Evolutionary conservation across 2,888 invertebrate species (phyloP).

Genomic region (Trissolcus brochymenae): DNA sequence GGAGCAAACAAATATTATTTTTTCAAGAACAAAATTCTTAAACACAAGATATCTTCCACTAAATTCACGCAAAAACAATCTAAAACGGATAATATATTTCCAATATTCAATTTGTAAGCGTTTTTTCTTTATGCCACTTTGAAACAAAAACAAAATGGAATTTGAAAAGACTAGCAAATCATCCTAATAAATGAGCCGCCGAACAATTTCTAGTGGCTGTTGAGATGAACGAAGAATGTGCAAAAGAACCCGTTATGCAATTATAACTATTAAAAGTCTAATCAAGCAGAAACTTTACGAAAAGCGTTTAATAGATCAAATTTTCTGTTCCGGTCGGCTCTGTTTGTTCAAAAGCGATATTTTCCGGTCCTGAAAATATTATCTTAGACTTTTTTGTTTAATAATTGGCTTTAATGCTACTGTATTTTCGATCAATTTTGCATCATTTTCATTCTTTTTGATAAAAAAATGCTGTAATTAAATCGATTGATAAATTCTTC

Average conservation of each 20-base stretch:
- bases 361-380: too few species aligned
- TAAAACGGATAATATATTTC: too few species aligned
- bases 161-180: conserved; percentile 31
- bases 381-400: too few species aligned
- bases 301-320: conserved; percentile 45
- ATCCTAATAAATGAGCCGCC: conserved; percentile 55
- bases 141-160: conserved; percentile 42
- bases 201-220: conserved; percentile 59
- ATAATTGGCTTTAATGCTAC: too few species aligned
- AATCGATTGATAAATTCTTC: too few species aligned
- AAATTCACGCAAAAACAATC: too few species aligned
- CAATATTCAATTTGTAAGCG: neutral
- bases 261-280: conserved; percentile 65
- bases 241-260: conserved; percentile 48
- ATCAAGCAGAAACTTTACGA: conserved; percentile 60
- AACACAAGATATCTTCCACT: too few species aligned
- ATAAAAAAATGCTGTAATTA: too few species aligned
- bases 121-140: conserved; percentile 41
- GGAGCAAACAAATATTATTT: too few species aligned
- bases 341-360: neutral
- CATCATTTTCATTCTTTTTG: too few species aligned
- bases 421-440: too few species aligned
- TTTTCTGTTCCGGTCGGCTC: conserved; percentile 39
- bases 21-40: too few species aligned
- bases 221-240: conserved; percentile 57